Evolutionary conservation across 2,113 vertebrate species (phyloP), one percentile per base, ranked within the genome.

Genomic region (Marmota flaviventris): DNA sequence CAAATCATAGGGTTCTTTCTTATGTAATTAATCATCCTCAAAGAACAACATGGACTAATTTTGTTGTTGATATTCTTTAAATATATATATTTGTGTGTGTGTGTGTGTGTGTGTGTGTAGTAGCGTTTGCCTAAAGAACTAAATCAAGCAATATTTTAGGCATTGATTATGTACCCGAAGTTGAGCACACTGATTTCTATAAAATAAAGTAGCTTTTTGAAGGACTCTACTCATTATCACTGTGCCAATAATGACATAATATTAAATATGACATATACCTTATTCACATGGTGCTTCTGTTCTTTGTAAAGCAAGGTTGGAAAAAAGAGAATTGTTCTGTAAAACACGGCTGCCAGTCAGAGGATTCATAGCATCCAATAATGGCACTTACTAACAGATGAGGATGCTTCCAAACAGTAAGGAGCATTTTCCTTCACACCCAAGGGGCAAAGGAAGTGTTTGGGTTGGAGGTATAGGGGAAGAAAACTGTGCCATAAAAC

Each of bases 21-120:
- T 37, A 9, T 45, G 63, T n/a, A 91, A 51, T 85, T 85, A 94
- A 76, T 95, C 77, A 77, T 58, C 70, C 63, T 89, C 85, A 69
- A 92, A 93, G 58, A 67, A 73, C 76, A 84, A 70, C 42, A 51
- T 12, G 58, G 25, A 65, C n/a, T 39, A 1, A 22, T 48, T 27
- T 63, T 77, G 78, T 70, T 48, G 48, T 37, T 48, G 10, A 39
- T 81, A 16, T 83, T 63, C 61, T 67, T 53, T 85, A 13, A 1
- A n/a, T 58, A 58, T 58, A 56, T 51, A 20, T 56, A 56, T 18
- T 5, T 56, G 5, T 56, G 5, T 56, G 14, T 20, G 5, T 56
- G 17, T 20, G 5, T 56, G 17, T 20, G 5, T 56, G 14, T 58
- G 5, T 58, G 18, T 58, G 14, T 58, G 17, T 22, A 11, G 67